Percentiles rank a stretch among this genome's conserved stretches.
phyloP scores from a whole-genome alignment of 1,140 invertebrate genomes.

The Zaprionus lachaisei region DNA sequence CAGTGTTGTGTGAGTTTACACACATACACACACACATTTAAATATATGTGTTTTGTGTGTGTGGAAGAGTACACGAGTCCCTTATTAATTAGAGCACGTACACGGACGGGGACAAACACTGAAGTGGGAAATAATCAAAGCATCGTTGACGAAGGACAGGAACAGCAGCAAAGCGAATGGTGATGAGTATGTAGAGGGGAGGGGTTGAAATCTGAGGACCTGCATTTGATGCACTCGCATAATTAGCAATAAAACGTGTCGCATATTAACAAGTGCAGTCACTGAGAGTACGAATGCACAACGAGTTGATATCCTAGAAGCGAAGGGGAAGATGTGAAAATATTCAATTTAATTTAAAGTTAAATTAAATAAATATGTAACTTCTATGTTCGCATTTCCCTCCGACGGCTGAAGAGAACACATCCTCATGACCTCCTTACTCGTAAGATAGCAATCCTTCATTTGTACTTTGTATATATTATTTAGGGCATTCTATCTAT shows the following conservation, averaged over 20 bases:
- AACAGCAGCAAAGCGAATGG: neutral
- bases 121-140: constrained; percentile 43
- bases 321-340: too few relatives aligned
- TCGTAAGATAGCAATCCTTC: too few relatives aligned
- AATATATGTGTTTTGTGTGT: constrained; percentile 1
- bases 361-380: too few relatives aligned
- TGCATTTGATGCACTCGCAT: constrained; percentile 41
- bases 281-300: neutral
- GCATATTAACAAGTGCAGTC: constrained; percentile 14
- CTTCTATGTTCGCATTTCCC: too few relatives aligned
- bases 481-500: too few relatives aligned
- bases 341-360: too few relatives aligned
- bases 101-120: constrained; percentile 26
- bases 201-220: neutral
- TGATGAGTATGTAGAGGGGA: neutral
- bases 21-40: neutral
- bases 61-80: constrained; percentile 30
- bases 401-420: too few relatives aligned
- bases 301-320: neutral
- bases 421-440: too few relatives aligned
- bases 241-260: constrained; percentile 40
- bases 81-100: constrained; percentile 50
- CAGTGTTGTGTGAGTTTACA: neutral
- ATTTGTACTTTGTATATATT: too few relatives aligned
- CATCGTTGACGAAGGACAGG: neutral